A percentile compares a stretch with the other conserved stretches of the same genome.
Conservation (phyloP, 2,797 vertebrate genomes). For the Helostoma temminkii region DNA sequence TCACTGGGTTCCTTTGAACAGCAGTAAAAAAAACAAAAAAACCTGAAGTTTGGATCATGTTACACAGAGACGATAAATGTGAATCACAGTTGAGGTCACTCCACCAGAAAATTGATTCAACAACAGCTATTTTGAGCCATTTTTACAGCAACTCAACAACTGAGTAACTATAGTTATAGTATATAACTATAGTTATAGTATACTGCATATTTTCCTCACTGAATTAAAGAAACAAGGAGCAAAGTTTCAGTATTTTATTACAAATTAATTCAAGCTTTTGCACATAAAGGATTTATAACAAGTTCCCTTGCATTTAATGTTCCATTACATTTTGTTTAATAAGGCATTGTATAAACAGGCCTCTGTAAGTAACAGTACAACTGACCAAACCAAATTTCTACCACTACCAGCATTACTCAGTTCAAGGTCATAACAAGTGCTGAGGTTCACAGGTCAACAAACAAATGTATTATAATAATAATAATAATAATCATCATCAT, state of each 20-base stretch:
- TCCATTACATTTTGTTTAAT: conserved; percentile 68
- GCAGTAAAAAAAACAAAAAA: conserved; percentile 24
- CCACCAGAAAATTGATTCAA: neutral
- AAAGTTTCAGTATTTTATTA: conserved; percentile 74
- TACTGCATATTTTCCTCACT: neutral
- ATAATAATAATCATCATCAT: too few species aligned
- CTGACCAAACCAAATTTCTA: conserved; percentile 41
- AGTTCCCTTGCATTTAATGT: conserved; percentile 67
- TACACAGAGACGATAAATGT: conserved; percentile 6
- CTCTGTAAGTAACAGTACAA: conserved; percentile 55
- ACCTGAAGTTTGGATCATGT: conserved; percentile 17
- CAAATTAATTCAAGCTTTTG: conserved; percentile 79
- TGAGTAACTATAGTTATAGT: too few species aligned
- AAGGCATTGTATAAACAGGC: conserved; percentile 75
- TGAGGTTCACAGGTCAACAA: conserved; percentile 68
- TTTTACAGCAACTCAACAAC: too few species aligned
- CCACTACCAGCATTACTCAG: conserved; percentile 52
- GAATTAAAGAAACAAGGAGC: neutral
- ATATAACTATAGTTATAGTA: too few species aligned
- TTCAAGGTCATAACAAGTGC: conserved; percentile 66
- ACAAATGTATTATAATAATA: conserved; percentile 32
- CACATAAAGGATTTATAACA: conserved; percentile 74
- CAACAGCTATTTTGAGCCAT: neutral
- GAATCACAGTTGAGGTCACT: conserved; percentile 9
- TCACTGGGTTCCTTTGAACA: conserved; percentile 48